Conservation (phyloP, 2,113 vertebrate species). For the Rhea americana region DNA sequence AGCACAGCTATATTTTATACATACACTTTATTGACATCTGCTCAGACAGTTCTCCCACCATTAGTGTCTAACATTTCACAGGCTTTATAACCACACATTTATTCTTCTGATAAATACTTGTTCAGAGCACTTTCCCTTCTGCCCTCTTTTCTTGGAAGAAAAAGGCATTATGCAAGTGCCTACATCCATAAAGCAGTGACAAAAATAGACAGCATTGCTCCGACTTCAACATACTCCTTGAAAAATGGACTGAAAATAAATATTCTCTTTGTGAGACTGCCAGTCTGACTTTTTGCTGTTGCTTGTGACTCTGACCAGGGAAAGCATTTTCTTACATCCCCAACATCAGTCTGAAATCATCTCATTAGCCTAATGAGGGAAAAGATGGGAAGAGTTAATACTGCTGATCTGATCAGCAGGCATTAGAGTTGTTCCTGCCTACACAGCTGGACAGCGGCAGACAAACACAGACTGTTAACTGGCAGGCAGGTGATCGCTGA, state of each 20-base stretch:
- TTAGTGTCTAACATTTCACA: conserved; percentile 18
- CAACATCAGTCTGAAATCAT: conserved; percentile 22
- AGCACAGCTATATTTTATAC: background rate
- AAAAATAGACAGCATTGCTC: conserved; percentile 22
- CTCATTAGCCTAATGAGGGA: conserved; percentile 74
- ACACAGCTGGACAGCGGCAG: background rate
- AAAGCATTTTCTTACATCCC: background rate
- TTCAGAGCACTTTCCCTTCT: conserved; percentile 26
- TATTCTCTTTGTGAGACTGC: conserved; percentile 30
- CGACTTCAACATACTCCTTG: conserved; percentile 21
- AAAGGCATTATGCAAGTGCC: conserved; percentile 51
- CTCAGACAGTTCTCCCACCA: background rate
- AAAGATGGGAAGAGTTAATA: conserved; percentile 69
- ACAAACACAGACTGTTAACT: conserved; percentile 24
- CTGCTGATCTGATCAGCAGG: conserved; percentile 56
- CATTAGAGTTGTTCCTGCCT: background rate
- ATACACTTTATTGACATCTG: background rate
- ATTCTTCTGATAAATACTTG: background rate
- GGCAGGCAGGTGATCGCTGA: background rate
- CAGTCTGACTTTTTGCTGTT: background rate
- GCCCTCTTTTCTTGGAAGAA: conserved; percentile 46
- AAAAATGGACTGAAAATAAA: conserved; percentile 69
- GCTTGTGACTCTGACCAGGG: conserved; percentile 30
- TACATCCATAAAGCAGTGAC: conserved; percentile 38
- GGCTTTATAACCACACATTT: background rate